A percentile compares a stretch with the other conserved stretches of the same genome.
phyloP scores from a whole-genome alignment of 1,140 invertebrate genomes.

The Bicyclus anynana region DNA sequence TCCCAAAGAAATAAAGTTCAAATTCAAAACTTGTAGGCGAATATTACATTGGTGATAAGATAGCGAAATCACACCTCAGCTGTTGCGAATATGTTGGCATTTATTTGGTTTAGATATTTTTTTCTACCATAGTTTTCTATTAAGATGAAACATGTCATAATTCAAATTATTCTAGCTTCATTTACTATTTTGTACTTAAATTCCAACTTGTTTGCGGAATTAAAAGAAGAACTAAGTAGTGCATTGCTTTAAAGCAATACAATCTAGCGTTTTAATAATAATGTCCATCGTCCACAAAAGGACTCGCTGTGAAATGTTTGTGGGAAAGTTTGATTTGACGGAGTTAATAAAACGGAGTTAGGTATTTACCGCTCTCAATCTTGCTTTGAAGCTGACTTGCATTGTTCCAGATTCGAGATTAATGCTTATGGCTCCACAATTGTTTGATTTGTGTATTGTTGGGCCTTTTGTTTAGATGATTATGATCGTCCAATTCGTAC shows the following conservation, averaged over 20 bases:
- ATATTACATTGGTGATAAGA: too few relatives aligned
- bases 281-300: not conserved
- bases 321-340: conserved; percentile 16
- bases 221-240: not conserved
- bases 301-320: conserved; percentile 12
- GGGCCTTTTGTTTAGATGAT: conserved; percentile 12
- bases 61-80: too few relatives aligned
- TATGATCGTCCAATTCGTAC: not conserved
- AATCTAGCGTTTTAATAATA: not conserved
- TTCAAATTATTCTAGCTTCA: too few relatives aligned
- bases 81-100: too few relatives aligned
- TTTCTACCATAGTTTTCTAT: too few relatives aligned
- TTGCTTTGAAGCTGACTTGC: not conserved
- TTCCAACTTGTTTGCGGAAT: too few relatives aligned
- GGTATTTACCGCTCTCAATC: conserved; percentile 9
- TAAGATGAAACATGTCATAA: too few relatives aligned
- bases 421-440: conserved; percentile 11
- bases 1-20: too few relatives aligned
- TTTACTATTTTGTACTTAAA: too few relatives aligned
- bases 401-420: conserved; percentile 15
- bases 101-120: too few relatives aligned
- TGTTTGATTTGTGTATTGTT: conserved; percentile 8
- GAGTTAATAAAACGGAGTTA: conserved; percentile 19
- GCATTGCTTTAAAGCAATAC: not conserved
- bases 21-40: too few relatives aligned